phyloP scores from a whole-genome alignment of 2,797 vertebrate genomes.

The Danio choprae region DNA sequence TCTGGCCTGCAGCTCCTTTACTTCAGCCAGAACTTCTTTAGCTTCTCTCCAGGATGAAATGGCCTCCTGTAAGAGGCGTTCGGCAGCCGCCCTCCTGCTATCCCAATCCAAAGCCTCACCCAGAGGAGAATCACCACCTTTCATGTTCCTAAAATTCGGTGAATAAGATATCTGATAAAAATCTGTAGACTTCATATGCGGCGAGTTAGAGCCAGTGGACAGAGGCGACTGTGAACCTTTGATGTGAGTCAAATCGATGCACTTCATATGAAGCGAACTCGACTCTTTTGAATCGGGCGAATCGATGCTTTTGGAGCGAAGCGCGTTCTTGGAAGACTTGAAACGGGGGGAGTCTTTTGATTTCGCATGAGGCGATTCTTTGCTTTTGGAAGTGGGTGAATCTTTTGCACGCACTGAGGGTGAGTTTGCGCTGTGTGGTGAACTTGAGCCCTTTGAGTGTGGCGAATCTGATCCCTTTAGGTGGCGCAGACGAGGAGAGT shows the following conservation, averaged over 20 bases:
- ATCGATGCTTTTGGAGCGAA: constrained; percentile 62
- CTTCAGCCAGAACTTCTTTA: constrained; percentile 90
- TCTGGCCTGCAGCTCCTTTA: constrained; percentile 85
- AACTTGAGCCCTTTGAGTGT: constrained; percentile 73
- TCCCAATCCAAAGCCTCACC: constrained; percentile 74
- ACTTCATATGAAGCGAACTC: constrained; percentile 53
- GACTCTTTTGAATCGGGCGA: constrained; percentile 65
- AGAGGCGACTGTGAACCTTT: constrained; percentile 55
- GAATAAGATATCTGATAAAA: constrained; percentile 46
- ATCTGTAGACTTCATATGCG: constrained; percentile 49
- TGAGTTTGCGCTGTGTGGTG: constrained; percentile 72
- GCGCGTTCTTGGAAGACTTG: constrained; percentile 69
- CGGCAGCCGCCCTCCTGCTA: constrained; percentile 83
- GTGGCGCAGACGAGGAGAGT: constrained; percentile 75
- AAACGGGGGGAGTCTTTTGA: constrained; percentile 70
- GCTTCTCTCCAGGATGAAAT: constrained; percentile 93
- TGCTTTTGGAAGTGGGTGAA: constrained; percentile 62
- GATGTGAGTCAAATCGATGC: constrained; percentile 54
- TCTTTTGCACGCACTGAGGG: constrained; percentile 68
- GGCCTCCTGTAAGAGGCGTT: constrained; percentile 90
- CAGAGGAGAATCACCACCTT: constrained; percentile 70
- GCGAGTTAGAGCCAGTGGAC: constrained; percentile 51
- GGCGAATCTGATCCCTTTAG: constrained; percentile 73
- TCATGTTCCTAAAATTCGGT: constrained; percentile 55
- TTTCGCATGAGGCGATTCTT: constrained; percentile 60